phyloP scores from a whole-genome alignment of 1,140 invertebrate genomes.

The Chrysomallon squamiferum region DNA sequence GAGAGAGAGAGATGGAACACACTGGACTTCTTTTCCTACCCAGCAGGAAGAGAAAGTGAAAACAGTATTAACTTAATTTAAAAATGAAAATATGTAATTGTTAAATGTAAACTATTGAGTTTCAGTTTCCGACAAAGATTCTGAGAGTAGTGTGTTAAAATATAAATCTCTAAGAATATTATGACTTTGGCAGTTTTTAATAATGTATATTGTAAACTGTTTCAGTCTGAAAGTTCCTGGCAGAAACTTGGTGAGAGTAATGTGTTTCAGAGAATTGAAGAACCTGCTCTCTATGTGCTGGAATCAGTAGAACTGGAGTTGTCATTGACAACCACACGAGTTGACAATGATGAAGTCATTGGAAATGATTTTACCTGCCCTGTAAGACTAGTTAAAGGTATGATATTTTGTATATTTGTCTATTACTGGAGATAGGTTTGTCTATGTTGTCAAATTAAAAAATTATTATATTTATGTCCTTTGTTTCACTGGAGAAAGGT shows the following conservation, averaged over 20 bases:
- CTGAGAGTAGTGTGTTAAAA: too few relatives aligned
- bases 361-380: conserved; percentile 59
- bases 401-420: conserved; percentile 6
- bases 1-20: too few relatives aligned
- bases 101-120: too few relatives aligned
- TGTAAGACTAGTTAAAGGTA: conserved; percentile 59
- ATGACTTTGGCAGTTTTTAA: too few relatives aligned
- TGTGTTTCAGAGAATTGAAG: conserved; percentile 16
- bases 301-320: conserved; percentile 64
- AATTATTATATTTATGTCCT: background rate
- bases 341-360: conserved; percentile 25
- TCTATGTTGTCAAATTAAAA: background rate
- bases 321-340: conserved; percentile 46
- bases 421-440: background rate
- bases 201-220: too few relatives aligned
- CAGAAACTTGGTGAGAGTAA: background rate
- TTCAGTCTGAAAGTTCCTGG: too few relatives aligned
- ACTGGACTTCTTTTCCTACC: too few relatives aligned
- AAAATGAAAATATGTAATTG: too few relatives aligned
- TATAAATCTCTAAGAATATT: too few relatives aligned
- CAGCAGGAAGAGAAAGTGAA: too few relatives aligned
- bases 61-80: too few relatives aligned
- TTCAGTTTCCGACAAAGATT: too few relatives aligned
- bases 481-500: background rate
- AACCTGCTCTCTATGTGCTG: conserved; percentile 59